Evolutionary conservation across 2,888 invertebrate genomes (phyloP), one percentile per base, ranked within the genome.

Genomic region (Drosophila monieri): DNA sequence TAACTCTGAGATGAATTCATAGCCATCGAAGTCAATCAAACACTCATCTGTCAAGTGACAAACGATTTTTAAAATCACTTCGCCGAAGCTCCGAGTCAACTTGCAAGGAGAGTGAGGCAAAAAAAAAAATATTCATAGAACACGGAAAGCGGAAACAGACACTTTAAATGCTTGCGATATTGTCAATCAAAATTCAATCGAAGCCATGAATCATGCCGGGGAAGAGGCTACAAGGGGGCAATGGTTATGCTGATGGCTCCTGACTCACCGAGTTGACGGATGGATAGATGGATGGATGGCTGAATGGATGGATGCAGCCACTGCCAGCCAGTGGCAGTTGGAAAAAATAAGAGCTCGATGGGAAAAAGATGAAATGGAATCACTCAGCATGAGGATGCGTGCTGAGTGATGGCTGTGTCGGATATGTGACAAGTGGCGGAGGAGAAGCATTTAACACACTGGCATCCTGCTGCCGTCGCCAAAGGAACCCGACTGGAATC

Each of bases 121-220:
- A 21, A 65, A 52, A 55, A 51, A 60, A 61, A 46, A 56, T 61
- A 68, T 62, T 62, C 73, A 70, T 52, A 61, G 71, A 62, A 60
- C 74, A 67, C 75, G 71, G 61, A 74, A 71, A 76, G 74, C 80
- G 90, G 88, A 90, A 90, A 83, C 87, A 90, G 88, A 89, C 88
- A 89, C 88, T 89, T 89, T 85, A 89, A 90, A 87, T 81, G 87
- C 87, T 88, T 87, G 87, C 89, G 88, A 89, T 90, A 89, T 88
- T 90, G 89, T 90, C 89, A 90, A 90, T 90, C 89, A 90, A 90
- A 89, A 88, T 86, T 89, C 90, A 90, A 90, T 89, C 85, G 86
- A 80, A 79, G 78, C 84, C 85, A 89, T 89, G 88, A 83, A 86
- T 85, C 89, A 80, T 78, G 77, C 23, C 60, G 6, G 12, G 15